A percentile compares a stretch with the other conserved stretches of the same genome.
phyloP scores from a whole-genome alignment of 2,797 vertebrate species.

The Phyllotis vaccarum region DNA sequence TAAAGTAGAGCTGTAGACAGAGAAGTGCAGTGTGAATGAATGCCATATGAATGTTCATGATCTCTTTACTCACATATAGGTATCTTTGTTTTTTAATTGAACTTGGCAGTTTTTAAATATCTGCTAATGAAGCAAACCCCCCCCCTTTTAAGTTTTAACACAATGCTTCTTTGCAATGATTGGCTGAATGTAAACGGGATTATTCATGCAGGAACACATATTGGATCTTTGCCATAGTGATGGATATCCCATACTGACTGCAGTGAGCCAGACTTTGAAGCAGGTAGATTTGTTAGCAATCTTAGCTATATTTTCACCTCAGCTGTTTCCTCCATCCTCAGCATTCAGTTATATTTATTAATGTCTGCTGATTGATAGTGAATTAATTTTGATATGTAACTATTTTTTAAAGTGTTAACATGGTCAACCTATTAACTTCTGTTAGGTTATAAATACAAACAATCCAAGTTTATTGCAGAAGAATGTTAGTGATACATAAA shows the following conservation, averaged over 20 bases:
- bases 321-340: not conserved
- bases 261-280: not conserved
- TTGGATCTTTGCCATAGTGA: slow-evolving; percentile 20
- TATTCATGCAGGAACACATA: slow-evolving; percentile 19
- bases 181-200: slow-evolving; percentile 40
- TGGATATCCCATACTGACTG: not conserved
- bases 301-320: not conserved
- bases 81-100: slow-evolving; percentile 24
- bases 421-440: not conserved
- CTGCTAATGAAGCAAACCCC: not conserved
- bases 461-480: slow-evolving; percentile 42
- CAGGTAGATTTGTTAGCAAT: slow-evolving; percentile 14
- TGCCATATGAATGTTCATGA: not conserved
- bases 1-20: not conserved
- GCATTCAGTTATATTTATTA: slow-evolving; percentile 33
- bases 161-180: slow-evolving; percentile 42
- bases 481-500: slow-evolving; percentile 44
- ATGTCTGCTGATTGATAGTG: slow-evolving; percentile 28
- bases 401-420: slow-evolving; percentile 14
- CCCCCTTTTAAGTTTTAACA: not conserved
- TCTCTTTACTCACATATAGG: not conserved
- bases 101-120: not conserved
- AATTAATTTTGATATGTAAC: slow-evolving; percentile 38
- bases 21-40: not conserved
- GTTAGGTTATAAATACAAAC: slow-evolving; percentile 47